Conservation (phyloP, 1,140 invertebrate genomes). For the Sitobion miscanthi region DNA sequence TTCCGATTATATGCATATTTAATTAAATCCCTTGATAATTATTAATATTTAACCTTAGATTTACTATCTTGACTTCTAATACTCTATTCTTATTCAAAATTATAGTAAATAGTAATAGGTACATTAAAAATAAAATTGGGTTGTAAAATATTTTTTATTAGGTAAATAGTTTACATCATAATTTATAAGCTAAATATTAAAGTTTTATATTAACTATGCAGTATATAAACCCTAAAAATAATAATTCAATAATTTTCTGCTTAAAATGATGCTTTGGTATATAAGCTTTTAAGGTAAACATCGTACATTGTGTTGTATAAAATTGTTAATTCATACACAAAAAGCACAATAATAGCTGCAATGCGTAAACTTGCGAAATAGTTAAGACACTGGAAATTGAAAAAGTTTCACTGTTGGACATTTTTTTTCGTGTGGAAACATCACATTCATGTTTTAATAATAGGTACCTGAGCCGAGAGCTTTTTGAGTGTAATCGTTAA, state of each 20-base stretch:
- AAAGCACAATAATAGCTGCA: not conserved
- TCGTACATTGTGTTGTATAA: not conserved
- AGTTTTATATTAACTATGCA: not conserved
- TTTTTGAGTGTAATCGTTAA: not conserved
- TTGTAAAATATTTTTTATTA: not conserved
- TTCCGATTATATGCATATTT: slow-evolving; percentile 3
- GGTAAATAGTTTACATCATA: not conserved
- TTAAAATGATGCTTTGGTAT: not conserved
- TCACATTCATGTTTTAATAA: not conserved
- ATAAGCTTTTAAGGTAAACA: not conserved
- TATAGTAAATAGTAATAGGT: not conserved
- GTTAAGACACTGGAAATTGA: not conserved
- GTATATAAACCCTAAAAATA: not conserved
- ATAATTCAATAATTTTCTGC: not conserved
- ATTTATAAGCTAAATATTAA: not conserved
- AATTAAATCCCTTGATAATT: not conserved
- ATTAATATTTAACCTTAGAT: not conserved
- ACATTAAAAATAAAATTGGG: not conserved
- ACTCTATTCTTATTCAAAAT: not conserved
- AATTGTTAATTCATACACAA: not conserved
- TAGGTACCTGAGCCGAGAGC: not conserved
- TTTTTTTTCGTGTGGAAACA: not conserved
- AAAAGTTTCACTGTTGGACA: not conserved
- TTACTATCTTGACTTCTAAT: slow-evolving; percentile 9
- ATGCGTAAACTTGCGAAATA: slow-evolving; percentile 3